phyloP scores from a whole-genome alignment of 1,140 invertebrate species.

The Drosophila jambulina region DNA sequence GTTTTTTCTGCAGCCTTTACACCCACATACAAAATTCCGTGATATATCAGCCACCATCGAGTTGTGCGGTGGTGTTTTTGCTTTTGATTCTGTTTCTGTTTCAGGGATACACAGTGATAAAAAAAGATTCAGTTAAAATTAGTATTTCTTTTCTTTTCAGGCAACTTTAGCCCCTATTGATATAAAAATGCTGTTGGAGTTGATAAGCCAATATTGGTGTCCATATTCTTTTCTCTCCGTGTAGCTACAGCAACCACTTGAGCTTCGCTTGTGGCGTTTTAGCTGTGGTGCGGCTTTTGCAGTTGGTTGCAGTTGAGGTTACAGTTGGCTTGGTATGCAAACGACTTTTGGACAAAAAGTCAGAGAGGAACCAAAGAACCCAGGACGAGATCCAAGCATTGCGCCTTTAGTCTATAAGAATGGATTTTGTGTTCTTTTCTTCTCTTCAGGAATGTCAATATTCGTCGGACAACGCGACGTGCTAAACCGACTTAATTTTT shows the following conservation, averaged over 20 bases:
- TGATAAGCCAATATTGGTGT: neutral
- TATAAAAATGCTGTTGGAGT: neutral
- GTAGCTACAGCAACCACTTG: conserved; percentile 9
- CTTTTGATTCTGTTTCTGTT: conserved; percentile 40
- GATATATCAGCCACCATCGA: conserved; percentile 77
- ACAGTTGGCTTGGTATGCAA: conserved; percentile 65
- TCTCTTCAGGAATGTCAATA: conserved; percentile 32
- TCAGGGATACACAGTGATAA: conserved; percentile 3
- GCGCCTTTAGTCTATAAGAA: conserved; percentile 62
- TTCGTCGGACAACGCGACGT: neutral
- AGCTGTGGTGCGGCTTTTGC: conserved; percentile 18
- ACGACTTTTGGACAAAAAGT: conserved; percentile 40
- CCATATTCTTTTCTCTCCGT: conserved; percentile 8
- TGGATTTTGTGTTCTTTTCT: conserved; percentile 55
- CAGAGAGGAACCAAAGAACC: conserved; percentile 7
- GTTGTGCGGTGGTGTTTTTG: conserved; percentile 44
- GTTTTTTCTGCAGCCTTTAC: conserved; percentile 55
- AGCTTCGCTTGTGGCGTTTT: conserved; percentile 22
- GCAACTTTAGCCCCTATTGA: neutral
- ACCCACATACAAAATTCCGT: conserved; percentile 79
- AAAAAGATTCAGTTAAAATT: neutral
- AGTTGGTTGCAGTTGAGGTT: conserved; percentile 20
- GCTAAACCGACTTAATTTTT: conserved; percentile 14
- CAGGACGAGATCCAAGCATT: conserved; percentile 46
- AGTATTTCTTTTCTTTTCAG: neutral